phyloP scores from a whole-genome alignment of 30 jellyfish, hydroid and myxozoan species.

The Cassiopea andromeda region DNA sequence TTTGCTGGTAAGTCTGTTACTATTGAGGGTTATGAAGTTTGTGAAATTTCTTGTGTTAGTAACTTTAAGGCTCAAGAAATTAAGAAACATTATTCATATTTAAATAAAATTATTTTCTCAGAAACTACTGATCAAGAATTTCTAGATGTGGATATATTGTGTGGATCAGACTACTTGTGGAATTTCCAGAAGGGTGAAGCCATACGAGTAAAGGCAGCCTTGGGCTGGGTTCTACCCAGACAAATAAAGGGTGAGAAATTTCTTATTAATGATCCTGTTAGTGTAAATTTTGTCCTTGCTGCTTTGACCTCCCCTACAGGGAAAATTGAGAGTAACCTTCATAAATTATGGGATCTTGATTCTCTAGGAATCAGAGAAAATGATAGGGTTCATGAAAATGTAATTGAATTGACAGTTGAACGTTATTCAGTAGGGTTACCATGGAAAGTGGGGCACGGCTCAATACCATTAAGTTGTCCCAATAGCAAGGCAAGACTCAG shows the following conservation, averaged over 20 bases:
- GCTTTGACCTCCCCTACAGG: too few species aligned
- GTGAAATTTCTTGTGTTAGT: too few species aligned
- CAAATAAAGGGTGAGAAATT: background rate
- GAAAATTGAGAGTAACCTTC: background rate
- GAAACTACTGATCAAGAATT: too few species aligned
- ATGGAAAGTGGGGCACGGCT: constrained; percentile 48
- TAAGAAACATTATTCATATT: too few species aligned
- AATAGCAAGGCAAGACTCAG: background rate
- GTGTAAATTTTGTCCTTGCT: background rate
- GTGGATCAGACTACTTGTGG: constrained; percentile 10
- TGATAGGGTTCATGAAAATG: background rate
- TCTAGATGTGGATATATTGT: background rate
- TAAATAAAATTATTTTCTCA: too few species aligned
- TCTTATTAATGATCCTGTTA: background rate
- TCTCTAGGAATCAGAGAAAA: constrained; percentile 17
- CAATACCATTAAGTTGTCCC: background rate
- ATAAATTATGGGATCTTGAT: constrained; percentile 41
- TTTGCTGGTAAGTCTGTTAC: too few species aligned
- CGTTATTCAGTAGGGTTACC: constrained; percentile 29
- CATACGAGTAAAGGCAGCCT: background rate
- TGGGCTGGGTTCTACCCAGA: constrained; percentile 6
- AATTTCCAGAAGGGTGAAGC: background rate
- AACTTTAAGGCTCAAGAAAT: too few species aligned
- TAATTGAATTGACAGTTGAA: constrained; percentile 17
- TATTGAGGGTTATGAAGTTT: too few species aligned